These are phyloP conservation scores for Oreocharis arfaki DNA, from an alignment of 2,113 vertebrate species.

Conservation along the genomic window DNA sequence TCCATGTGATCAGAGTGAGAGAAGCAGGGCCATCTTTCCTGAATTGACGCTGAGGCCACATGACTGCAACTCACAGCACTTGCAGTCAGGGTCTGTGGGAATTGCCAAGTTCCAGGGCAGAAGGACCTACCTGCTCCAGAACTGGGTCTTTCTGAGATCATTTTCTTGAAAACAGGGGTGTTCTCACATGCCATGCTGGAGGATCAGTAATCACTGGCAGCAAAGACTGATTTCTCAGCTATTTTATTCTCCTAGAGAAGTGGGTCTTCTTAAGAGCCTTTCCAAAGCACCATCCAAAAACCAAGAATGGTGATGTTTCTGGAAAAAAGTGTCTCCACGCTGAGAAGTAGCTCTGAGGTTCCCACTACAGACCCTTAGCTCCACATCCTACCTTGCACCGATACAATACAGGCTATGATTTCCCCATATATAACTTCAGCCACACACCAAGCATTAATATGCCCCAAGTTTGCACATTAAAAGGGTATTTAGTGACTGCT, in stretches of 20 bases:
- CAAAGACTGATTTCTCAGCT: not conserved
- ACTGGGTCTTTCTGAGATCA: rapidly evolving
- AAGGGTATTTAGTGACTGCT: not conserved
- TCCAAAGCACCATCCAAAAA: not conserved
- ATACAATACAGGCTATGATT: not conserved
- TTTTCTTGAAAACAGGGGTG: not conserved
- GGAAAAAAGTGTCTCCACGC: not conserved
- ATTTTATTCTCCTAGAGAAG: not conserved
- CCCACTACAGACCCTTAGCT: not conserved
- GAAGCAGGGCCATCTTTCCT: not conserved
- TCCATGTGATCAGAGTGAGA: not conserved
- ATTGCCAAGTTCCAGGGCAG: not conserved
- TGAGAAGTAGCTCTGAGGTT: not conserved
- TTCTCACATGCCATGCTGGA: not conserved
- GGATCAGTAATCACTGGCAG: not conserved
- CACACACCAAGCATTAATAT: not conserved
- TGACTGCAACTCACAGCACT: rapidly evolving
- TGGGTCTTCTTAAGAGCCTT: not conserved
- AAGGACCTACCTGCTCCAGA: not conserved
- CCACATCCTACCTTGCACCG: not conserved
- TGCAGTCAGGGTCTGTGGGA: not conserved
- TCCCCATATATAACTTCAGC: not conserved
- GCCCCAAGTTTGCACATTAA: not conserved
- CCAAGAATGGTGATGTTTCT: not conserved
- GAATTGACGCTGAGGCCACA: not conserved